Percentiles rank a stretch among this genome's conserved stretches.
Conservation (phyloP, 1,140 invertebrate species). For the Euura lappo region DNA sequence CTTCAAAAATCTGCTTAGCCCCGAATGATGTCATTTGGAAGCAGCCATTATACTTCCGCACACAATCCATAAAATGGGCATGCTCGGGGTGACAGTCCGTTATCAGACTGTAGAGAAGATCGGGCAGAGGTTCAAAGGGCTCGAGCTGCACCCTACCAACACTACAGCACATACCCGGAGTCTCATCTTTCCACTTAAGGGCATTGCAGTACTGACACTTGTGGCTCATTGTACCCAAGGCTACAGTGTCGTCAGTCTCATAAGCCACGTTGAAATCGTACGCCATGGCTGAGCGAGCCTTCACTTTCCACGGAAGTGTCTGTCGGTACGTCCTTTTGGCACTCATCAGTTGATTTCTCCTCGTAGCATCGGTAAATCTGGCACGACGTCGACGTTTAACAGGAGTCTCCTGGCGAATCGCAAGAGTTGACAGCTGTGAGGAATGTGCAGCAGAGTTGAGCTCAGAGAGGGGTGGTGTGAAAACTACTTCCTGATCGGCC, state of each 20-base stretch:
- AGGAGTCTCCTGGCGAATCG: too few relatives aligned
- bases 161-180: conserved; percentile 40
- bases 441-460: too few relatives aligned
- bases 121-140: conserved; percentile 23
- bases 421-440: too few relatives aligned
- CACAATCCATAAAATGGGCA: conserved; percentile 11
- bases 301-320: conserved; percentile 2
- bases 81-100: conserved; percentile 9
- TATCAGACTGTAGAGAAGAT: conserved; percentile 22
- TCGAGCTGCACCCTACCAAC: conserved; percentile 29
- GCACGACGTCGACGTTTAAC: too few relatives aligned
- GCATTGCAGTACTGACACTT: conserved; percentile 40
- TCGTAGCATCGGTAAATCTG: too few relatives aligned
- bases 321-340: too few relatives aligned
- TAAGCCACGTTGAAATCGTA: conserved; percentile 16
- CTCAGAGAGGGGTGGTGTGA: too few relatives aligned
- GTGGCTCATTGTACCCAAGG: conserved; percentile 35
- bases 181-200: conserved; percentile 46
- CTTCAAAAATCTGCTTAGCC: conserved; percentile 37
- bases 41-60: conserved; percentile 39
- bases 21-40: conserved; percentile 57
- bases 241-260: conserved; percentile 22
- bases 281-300: conserved; percentile 7
- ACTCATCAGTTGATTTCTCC: too few relatives aligned
- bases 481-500: too few relatives aligned